Evolutionary conservation across 2,797 vertebrate genomes (phyloP).

Genomic region (Pseudochirops cupreus): DNA sequence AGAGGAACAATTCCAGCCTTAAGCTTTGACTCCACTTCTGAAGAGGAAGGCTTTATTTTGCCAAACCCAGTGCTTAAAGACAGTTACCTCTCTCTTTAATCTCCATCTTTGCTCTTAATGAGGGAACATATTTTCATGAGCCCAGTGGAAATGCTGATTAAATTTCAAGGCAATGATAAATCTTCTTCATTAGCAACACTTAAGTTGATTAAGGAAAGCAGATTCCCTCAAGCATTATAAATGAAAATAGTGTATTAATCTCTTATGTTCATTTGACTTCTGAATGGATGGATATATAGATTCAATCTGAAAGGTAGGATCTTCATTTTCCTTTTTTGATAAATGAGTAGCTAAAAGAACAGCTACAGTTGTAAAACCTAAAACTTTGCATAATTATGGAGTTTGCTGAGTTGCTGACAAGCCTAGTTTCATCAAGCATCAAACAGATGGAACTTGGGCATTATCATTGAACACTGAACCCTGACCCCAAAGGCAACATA

Average conservation of each 20-base stretch:
- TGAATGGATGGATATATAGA: not conserved
- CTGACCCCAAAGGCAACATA: not conserved
- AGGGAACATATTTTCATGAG: not conserved
- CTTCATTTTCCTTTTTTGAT: not conserved
- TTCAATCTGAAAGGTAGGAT: not conserved
- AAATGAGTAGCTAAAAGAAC: not conserved
- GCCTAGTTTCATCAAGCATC: not conserved
- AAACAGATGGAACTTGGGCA: not conserved
- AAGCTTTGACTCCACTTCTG: not conserved
- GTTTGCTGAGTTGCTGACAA: not conserved
- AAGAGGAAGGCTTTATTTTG: not conserved
- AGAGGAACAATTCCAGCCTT: not conserved
- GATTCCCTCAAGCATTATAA: not conserved
- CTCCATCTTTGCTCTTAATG: not conserved
- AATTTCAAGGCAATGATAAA: not conserved
- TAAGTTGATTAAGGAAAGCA: not conserved
- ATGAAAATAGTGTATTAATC: not conserved
- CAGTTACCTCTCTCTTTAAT: not conserved
- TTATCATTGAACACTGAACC: not conserved
- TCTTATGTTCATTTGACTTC: not conserved
- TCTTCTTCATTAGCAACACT: slow-evolving; percentile 1
- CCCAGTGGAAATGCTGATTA: not conserved
- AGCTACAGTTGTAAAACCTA: not conserved
- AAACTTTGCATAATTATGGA: not conserved
- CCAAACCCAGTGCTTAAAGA: not conserved